Evolutionary conservation across 1,140 invertebrate genomes (phyloP), one percentile per base, ranked within the genome.

Genomic region (Zaprionus vittiger): DNA sequence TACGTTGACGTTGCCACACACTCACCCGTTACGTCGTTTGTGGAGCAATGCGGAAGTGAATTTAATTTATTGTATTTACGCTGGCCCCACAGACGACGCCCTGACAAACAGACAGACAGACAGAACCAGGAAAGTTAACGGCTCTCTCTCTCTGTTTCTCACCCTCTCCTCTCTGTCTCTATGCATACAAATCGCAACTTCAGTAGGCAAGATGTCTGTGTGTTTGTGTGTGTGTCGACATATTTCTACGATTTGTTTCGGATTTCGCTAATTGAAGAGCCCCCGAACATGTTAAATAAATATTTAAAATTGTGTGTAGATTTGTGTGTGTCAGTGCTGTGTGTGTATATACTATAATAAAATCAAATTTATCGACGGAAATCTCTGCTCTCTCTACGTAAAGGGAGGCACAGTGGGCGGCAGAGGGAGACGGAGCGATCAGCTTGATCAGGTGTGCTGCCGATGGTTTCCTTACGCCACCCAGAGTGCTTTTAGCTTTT

Each of bases 1-100:
- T 69, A 67, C 66, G 66, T 63, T 37, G 49, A 31, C 34, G 62
- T 55, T 68, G 37, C 55, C 61, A 77, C 68, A 79, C 76, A 73
- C 79, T 77, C 70, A 86, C 80, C 81, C 81, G 83, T 90, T 90
- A 90, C 85, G 83, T 87, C 71, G 84, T 86, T 75, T 83, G 74
- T 87, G 91, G 80, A 92, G 87, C 91, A 92, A 92, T 92, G 91
- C 91, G 91, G 91, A 92, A 92, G 91, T 92, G 91, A 92, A 91
- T 91, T 92, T 92, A 92, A 92, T 92, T 92, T 92, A 92, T 92
- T 92, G 83, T 91, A 84, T 89, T 91, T 92, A 90, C 91, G 77
- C 65, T 77, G 65, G 72, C 81, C 79, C 59, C 57, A 38, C 70
- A 74, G 44, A 62, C 24, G 70, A 62, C 54, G 52, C 14, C n/a